Base-by-base conservation (phyloP, 2,113 vertebrate genomes). In the Dromas ardeola region DNA sequence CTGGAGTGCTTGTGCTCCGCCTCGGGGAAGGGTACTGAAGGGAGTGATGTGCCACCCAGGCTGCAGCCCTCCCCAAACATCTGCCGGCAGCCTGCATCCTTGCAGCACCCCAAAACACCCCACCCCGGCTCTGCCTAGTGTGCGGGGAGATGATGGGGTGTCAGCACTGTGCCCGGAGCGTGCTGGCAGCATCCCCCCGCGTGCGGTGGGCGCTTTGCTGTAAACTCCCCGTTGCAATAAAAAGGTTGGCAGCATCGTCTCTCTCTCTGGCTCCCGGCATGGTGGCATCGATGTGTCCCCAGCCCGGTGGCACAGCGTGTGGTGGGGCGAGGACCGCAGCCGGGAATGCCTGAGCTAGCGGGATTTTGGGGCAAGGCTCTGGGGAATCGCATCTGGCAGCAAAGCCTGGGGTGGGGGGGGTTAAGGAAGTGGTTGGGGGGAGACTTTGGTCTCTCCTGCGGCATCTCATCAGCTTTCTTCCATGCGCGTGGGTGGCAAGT, bases 321-420 rank as follows among this genome's bases (percentile, higher is more conserved):
- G 15, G 42, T 15, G 47, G 49, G 79, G 38, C 0, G 2, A 38
- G 80, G 71, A 21, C 12, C 0, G 0, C 30, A 0, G 20, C 43
- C 0, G 16, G 87, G 62, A 85, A 26, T 2, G 62, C 66, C 43
- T 25, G 63, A 83, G 86, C 65, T 30, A 6, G 61, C 1, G 4
- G 91, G 66, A 69, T 40, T 62, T 43, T 19, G 82, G 88, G 66
- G 30, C 61, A 20, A 13, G 47, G 87, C 81, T 86, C 50, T 12
- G 76, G 86, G 71, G 66, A 58, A 30, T 55, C 0, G 1, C 58
- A 47, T 91, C 79, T 88, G 96, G 80, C 83, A 91, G 70, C 27
- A 12, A 1, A 80, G 69, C 40, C 12, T 11, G 12, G 30, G 45
- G 17, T 3, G 13, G 11, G 21, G 14, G 30, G 42, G 26, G 78